Evolutionary conservation across 2,888 invertebrate species (phyloP).

Genomic region (Nemotelus pantherinus): DNA sequence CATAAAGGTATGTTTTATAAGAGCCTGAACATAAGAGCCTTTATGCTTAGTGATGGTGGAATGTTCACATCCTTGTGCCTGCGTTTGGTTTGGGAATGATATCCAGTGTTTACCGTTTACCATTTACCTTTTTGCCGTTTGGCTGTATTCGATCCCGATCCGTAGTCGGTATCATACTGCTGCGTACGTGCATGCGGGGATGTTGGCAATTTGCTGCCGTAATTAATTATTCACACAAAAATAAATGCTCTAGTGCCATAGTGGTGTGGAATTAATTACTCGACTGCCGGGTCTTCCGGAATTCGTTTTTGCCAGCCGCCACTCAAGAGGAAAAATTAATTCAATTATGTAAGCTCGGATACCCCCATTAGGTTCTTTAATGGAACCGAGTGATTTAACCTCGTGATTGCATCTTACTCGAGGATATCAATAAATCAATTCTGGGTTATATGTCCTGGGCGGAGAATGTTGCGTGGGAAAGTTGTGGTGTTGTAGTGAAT

Average conservation of each 20-base stretch:
- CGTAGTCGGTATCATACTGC: no score
- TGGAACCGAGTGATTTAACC: slow-evolving; percentile 29
- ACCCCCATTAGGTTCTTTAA: slow-evolving; percentile 39
- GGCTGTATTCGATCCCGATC: no score
- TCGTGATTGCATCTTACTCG: slow-evolving; percentile 35
- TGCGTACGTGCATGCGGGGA: slow-evolving; percentile 20
- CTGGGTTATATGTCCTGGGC: background rate
- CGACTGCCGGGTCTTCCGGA: slow-evolving; percentile 45
- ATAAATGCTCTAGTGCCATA: slow-evolving; percentile 46
- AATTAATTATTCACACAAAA: slow-evolving; percentile 48
- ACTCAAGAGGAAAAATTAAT: slow-evolving; percentile 47
- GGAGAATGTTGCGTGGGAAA: no score
- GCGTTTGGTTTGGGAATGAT: slow-evolving; percentile 13
- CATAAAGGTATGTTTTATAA: slow-evolving; percentile 49
- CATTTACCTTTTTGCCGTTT: slow-evolving; percentile 2
- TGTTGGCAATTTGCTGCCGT: slow-evolving; percentile 37
- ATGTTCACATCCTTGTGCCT: background rate
- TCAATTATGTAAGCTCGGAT: slow-evolving; percentile 45
- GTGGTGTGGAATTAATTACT: slow-evolving; percentile 49
- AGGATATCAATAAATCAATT: slow-evolving; percentile 33
- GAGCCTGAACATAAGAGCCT: slow-evolving; percentile 47
- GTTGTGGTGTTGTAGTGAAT: no score
- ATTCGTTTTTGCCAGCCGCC: slow-evolving; percentile 39
- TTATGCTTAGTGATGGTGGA: slow-evolving; percentile 40
- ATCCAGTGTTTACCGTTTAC: slow-evolving; percentile 34